Evolutionary conservation across 2,797 vertebrate species (phyloP).

Genomic region (Tamandua tetradactyla): DNA sequence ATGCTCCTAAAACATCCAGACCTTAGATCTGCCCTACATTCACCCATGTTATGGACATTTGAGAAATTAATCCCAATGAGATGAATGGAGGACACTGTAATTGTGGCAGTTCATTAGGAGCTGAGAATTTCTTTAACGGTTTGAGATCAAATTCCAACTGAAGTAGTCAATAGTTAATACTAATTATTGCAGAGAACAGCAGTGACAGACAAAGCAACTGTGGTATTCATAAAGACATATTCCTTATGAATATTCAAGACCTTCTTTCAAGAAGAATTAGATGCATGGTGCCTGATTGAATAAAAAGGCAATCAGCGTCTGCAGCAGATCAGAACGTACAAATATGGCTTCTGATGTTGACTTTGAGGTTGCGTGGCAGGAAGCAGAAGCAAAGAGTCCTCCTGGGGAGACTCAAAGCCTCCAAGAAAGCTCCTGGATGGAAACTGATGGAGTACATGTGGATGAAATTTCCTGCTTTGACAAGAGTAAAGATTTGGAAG

Average conservation of each 20-base stretch:
- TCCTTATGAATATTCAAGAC: slow-evolving; percentile 70
- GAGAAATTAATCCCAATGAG: not conserved
- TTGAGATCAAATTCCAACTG: not conserved
- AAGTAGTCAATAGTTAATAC: slow-evolving; percentile 49
- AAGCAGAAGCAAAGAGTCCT: not conserved
- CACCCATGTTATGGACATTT: not conserved
- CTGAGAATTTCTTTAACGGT: not conserved
- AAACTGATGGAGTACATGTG: not conserved
- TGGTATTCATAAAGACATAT: slow-evolving; percentile 43
- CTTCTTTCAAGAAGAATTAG: slow-evolving; percentile 48
- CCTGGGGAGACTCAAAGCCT: not conserved
- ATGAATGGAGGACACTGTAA: not conserved
- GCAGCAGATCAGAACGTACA: not conserved
- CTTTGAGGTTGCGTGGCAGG: not conserved
- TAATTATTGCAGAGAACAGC: slow-evolving; percentile 57
- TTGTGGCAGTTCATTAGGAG: not conserved
- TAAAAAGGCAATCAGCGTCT: slow-evolving; percentile 36
- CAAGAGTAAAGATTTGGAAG: not conserved
- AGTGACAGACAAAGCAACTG: slow-evolving; percentile 62
- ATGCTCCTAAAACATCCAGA: not conserved
- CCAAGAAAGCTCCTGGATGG: not conserved
- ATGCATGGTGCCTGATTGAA: slow-evolving; percentile 14
- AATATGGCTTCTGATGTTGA: not conserved
- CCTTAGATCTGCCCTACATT: not conserved
- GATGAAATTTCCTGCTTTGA: not conserved